Conservation (phyloP, 2,113 vertebrate genomes). For the Colossoma macropomum region DNA sequence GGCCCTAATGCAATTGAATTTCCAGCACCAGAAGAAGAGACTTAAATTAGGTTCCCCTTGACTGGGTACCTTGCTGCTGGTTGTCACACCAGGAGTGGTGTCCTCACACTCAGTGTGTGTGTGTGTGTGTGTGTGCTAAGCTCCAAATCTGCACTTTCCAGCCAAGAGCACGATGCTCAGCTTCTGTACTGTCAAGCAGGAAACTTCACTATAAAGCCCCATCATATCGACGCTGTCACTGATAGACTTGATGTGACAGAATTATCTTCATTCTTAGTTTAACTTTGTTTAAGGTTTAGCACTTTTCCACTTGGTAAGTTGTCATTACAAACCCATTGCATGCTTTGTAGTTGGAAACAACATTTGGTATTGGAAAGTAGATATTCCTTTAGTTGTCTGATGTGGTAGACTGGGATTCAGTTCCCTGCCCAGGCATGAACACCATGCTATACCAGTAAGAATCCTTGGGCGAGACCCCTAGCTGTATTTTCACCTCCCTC, state of each 20-base stretch:
- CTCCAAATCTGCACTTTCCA: slow-evolving; percentile 38
- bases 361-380: too few species aligned
- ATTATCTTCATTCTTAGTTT: neutral
- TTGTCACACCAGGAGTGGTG: slow-evolving; percentile 57
- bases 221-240: slow-evolving; percentile 13
- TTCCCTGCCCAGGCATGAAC: too few species aligned
- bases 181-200: slow-evolving; percentile 32
- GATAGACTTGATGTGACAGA: slow-evolving; percentile 23
- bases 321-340: too few species aligned
- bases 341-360: too few species aligned
- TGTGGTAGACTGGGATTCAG: too few species aligned
- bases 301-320: neutral
- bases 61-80: slow-evolving; percentile 63
- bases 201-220: slow-evolving; percentile 33
- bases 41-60: slow-evolving; percentile 80
- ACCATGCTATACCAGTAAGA: too few species aligned
- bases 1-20: slow-evolving; percentile 80
- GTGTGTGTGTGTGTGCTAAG: slow-evolving; percentile 36
- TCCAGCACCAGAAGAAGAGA: slow-evolving; percentile 76
- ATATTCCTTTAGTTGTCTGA: too few species aligned
- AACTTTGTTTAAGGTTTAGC: neutral
- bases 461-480: too few species aligned
- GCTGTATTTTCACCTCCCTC: too few species aligned
- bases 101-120: slow-evolving; percentile 45
- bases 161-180: slow-evolving; percentile 33